A percentile compares a stretch with the other conserved stretches of the same genome.
Conservation (phyloP, 1,140 invertebrate species). For the Panagrolaimus sp. region DNA sequence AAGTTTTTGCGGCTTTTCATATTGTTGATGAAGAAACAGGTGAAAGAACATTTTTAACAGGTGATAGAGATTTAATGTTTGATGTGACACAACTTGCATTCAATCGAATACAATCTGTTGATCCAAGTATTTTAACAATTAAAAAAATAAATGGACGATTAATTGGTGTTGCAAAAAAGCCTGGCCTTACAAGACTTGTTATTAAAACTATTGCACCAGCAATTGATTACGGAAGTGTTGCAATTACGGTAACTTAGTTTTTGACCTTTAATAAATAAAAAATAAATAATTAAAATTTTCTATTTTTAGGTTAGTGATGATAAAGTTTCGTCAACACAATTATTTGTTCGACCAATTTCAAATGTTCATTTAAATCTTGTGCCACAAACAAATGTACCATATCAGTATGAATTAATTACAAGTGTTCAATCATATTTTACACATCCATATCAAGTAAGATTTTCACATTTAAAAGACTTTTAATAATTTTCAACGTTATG, state of each 20-base stretch:
- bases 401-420: slow-evolving; percentile 21
- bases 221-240: slow-evolving; percentile 23
- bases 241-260: slow-evolving; percentile 7
- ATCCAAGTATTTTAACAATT: slow-evolving; percentile 16
- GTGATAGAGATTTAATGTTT: slow-evolving; percentile 22
- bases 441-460: slow-evolving; percentile 25
- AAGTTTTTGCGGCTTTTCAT: slow-evolving; percentile 80
- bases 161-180: slow-evolving; percentile 17
- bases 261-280: background rate
- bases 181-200: slow-evolving; percentile 23
- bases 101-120: slow-evolving; percentile 13
- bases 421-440: slow-evolving; percentile 17
- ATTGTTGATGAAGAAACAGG: slow-evolving; percentile 84
- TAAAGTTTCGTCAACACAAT: slow-evolving; percentile 21
- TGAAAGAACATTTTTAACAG: slow-evolving; percentile 72
- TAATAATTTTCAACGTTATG: background rate
- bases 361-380: slow-evolving; percentile 21
- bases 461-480: background rate
- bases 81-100: slow-evolving; percentile 23
- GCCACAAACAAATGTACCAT: background rate
- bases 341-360: slow-evolving; percentile 18
- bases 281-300: background rate
- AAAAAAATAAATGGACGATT: slow-evolving; percentile 18
- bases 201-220: slow-evolving; percentile 13
- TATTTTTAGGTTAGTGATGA: slow-evolving; percentile 15